Percentiles rank a stretch among this genome's conserved stretches.
Evolutionary conservation across 1,140 invertebrate species (phyloP).

Genomic region (Mycetomoellerius zeteki): DNA sequence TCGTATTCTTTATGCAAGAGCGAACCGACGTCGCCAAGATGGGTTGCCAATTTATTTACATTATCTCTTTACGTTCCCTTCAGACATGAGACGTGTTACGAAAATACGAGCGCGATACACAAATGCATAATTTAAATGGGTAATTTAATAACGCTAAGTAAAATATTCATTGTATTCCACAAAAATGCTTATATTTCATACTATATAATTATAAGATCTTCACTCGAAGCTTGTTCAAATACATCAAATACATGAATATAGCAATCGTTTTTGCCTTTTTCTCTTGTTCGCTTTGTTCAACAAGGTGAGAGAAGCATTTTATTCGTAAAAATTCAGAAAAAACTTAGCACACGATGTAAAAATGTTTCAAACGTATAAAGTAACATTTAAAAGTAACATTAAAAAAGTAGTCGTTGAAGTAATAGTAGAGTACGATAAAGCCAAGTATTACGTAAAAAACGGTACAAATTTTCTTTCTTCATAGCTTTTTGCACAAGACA

Average conservation of each 20-base stretch:
- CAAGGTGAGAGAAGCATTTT: neutral
- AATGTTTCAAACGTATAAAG: slow-evolving; percentile 4
- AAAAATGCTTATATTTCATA: neutral
- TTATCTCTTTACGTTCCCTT: slow-evolving; percentile 27
- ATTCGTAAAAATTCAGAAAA: neutral
- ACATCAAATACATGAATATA: neutral
- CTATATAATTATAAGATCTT: neutral
- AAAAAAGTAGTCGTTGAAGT: neutral
- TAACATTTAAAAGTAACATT: neutral
- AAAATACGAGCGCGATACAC: neutral
- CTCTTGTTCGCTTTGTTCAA: neutral
- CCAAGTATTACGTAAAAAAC: too few relatives aligned
- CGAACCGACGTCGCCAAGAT: slow-evolving; percentile 41
- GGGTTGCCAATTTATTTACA: slow-evolving; percentile 26
- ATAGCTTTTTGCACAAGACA: neutral
- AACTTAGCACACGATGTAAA: neutral
- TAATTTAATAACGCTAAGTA: slow-evolving; percentile 26
- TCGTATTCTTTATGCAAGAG: slow-evolving; percentile 39
- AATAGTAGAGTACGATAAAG: neutral
- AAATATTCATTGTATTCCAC: neutral
- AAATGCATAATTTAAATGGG: too few relatives aligned
- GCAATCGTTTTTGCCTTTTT: neutral
- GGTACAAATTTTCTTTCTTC: neutral
- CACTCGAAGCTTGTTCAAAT: neutral
- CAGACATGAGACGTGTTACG: slow-evolving; percentile 65